Evolutionary conservation across 2,113 vertebrate species (phyloP), one percentile per base, ranked within the genome.

Genomic region (Antechinus flavipes): DNA sequence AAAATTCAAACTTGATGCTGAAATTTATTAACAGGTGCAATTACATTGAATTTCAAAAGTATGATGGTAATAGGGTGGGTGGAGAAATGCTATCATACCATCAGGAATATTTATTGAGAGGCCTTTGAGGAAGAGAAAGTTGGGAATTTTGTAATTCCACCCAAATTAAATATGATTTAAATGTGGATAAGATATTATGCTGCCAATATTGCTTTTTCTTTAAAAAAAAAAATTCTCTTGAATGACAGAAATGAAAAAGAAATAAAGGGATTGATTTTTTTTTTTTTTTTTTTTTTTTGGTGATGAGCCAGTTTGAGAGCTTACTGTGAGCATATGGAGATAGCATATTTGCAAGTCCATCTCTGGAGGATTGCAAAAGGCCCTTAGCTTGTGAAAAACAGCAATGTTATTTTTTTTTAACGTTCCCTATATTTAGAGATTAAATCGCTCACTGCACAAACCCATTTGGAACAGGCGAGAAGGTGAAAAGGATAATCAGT

Each of bases 391-490:
- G 98, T 99, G 99, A 99, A 99, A 99, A 99, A 99, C 99, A 99
- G 98, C 99, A 98, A 99, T 99, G 99, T 99, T 99, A 99, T 99
- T 99, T 99, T 97, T 99, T 99, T 99, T 99, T 99, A 99, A 99
- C 99, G 99, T 99, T 99, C 99, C 99, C 99, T 99, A 99, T 99
- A 99, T 99, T 99, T 99, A 99, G 99, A 99, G 99, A 99, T 99
- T 99, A 99, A 99, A 99, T 99, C 99, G 99, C 99, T 99, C 99
- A 99, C 99, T 99, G 99, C 99, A 99, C 99, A 99, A 99, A 99
- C 99, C 99, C 99, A 99, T 99, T 99, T 99, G 99, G 99, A 99
- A 99, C 98, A 99, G 99, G 99, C 99, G 99, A 99, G 99, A 99
- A 99, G 99, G 99, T 99, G 99, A 99, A 99, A 99, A 99, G 99